These are phyloP conservation scores for Gadopsis bispinosus DNA, from an alignment of 2,797 vertebrate genomes.

Conservation along the genomic window DNA sequence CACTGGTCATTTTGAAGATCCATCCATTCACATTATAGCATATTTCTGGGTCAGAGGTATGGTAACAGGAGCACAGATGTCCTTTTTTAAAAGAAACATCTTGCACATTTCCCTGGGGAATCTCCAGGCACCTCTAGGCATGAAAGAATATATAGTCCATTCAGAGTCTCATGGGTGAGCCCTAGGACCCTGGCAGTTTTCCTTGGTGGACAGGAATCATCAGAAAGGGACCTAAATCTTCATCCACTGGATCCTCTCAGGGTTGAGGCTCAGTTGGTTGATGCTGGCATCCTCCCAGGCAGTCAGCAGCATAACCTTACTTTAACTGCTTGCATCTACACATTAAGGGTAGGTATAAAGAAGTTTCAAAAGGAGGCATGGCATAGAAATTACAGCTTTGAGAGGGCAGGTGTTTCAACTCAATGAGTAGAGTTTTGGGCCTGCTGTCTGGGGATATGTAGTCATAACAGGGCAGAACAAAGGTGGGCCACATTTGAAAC, in stretches of 20 bases:
- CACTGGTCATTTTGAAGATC: conserved; percentile 34
- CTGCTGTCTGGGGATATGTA: conserved; percentile 15
- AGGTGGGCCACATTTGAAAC: conserved; percentile 24
- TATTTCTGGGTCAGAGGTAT: conserved; percentile 41
- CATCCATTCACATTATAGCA: conserved; percentile 29
- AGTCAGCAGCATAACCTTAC: too few species aligned
- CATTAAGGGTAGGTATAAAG: not conserved
- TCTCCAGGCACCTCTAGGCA: not conserved
- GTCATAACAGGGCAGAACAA: conserved; percentile 18
- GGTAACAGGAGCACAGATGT: conserved; percentile 11
- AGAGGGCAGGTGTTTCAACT: conserved; percentile 18
- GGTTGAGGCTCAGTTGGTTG: not conserved
- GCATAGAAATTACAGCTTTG: conserved; percentile 13
- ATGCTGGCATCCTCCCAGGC: not conserved
- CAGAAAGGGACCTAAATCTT: not conserved
- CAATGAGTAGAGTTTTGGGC: conserved; percentile 1
- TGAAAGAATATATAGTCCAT: conserved; percentile 13
- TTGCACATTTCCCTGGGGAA: conserved; percentile 27
- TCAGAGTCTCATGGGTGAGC: conserved; percentile 15
- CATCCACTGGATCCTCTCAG: conserved; percentile 3
- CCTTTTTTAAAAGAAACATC: conserved; percentile 39
- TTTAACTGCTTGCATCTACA: not conserved
- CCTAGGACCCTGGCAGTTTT: not conserved
- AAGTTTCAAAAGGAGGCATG: not conserved
- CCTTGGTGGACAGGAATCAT: not conserved